These are phyloP conservation scores for Isichthys henryi DNA, from an alignment of 2,113 vertebrate species.

Conservation along the genomic window DNA sequence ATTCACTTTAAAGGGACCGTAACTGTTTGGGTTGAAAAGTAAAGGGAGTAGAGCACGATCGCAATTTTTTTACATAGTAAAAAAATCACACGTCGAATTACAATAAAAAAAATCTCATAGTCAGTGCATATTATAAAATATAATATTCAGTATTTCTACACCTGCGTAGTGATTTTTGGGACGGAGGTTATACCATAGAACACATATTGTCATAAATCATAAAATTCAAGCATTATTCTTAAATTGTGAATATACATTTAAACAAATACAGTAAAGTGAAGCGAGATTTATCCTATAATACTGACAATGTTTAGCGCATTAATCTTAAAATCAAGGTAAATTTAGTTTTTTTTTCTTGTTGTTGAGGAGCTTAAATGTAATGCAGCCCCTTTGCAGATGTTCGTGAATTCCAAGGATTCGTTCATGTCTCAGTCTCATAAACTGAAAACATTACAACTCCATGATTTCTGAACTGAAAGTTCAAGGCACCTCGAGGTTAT, in stretches of 20 bases:
- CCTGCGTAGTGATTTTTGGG: neutral
- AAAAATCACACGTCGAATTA: neutral
- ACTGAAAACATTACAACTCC: neutral
- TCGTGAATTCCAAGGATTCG: neutral
- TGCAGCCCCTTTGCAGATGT: neutral
- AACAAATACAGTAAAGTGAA: neutral
- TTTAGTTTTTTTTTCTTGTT: neutral
- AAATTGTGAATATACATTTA: neutral
- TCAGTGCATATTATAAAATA: neutral
- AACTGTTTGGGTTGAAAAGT: neutral
- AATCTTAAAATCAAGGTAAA: neutral
- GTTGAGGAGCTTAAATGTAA: neutral
- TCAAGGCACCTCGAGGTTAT: neutral
- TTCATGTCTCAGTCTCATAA: neutral
- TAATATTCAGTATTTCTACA: neutral
- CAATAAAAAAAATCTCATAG: neutral
- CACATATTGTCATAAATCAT: neutral
- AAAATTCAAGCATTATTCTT: neutral
- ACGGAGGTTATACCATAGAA: neutral
- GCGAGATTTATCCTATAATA: neutral
- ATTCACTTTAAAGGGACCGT: neutral
- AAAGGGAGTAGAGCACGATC: neutral
- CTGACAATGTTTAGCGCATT: neutral
- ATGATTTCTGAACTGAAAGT: neutral
- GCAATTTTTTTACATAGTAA: neutral